Conservation (phyloP, 2,888 invertebrate species). For the Tinea trinotella region DNA sequence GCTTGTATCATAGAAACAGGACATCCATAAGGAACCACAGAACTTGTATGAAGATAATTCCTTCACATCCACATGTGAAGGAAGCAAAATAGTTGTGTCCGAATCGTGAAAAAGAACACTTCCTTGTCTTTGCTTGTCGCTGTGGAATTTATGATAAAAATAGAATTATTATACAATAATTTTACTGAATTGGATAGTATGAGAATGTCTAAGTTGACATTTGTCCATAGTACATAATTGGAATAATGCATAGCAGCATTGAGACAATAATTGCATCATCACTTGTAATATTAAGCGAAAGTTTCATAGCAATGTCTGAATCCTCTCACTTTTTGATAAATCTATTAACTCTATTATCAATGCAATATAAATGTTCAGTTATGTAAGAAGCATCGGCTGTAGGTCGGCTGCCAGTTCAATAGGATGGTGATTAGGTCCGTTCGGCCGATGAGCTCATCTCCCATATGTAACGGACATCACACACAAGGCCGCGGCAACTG, state of each 20-base stretch:
- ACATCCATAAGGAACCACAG: too few relatives aligned
- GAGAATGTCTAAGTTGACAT: too few relatives aligned
- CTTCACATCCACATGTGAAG: too few relatives aligned
- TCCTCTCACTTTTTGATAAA: background rate
- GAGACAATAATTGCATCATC: background rate
- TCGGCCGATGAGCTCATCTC: constrained; percentile 10
- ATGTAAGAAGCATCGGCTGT: background rate
- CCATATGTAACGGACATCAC: constrained; percentile 7
- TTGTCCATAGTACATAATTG: too few relatives aligned
- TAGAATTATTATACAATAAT: too few relatives aligned
- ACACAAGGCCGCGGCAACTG: constrained; percentile 10
- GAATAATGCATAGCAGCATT: background rate
- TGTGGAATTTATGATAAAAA: too few relatives aligned
- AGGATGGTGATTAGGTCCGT: constrained; percentile 6
- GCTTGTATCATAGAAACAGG: too few relatives aligned
- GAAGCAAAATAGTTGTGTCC: too few relatives aligned
- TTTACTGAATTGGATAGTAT: too few relatives aligned
- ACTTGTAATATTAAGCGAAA: background rate
- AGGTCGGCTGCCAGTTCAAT: constrained; percentile 2
- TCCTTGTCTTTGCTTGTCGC: too few relatives aligned
- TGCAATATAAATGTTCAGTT: background rate
- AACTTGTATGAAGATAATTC: too few relatives aligned
- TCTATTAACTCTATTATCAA: background rate
- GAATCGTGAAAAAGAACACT: too few relatives aligned
- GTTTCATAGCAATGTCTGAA: background rate